These are phyloP conservation scores for Ormyrus pomaceus DNA, from an alignment of 2,888 invertebrate species.

Conservation along the genomic window DNA sequence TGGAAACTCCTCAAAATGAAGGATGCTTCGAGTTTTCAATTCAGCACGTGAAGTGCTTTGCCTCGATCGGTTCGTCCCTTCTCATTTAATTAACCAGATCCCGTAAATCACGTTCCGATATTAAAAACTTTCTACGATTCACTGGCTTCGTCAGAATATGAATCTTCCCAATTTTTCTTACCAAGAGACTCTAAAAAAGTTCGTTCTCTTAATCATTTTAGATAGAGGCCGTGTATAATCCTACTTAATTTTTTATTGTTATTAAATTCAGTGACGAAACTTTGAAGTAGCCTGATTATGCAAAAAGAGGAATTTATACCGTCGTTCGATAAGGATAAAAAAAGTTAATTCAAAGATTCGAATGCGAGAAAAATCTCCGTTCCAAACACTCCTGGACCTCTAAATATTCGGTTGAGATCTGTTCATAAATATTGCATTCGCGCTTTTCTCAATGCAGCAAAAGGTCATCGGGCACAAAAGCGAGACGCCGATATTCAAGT, in stretches of 20 bases:
- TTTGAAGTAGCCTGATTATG: too few relatives aligned
- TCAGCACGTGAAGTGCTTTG: conserved; percentile 58
- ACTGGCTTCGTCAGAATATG: conserved; percentile 30
- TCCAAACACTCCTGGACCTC: too few relatives aligned
- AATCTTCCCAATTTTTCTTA: conserved; percentile 44
- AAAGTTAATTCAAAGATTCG: too few relatives aligned
- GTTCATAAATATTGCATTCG: neutral
- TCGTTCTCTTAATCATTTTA: conserved; percentile 29
- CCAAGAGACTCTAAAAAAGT: conserved; percentile 27
- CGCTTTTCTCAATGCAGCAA: neutral
- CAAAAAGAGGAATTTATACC: too few relatives aligned
- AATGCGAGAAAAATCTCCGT: too few relatives aligned
- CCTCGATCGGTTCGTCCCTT: conserved; percentile 60
- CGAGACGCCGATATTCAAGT: neutral
- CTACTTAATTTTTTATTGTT: neutral
- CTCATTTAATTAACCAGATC: conserved; percentile 67
- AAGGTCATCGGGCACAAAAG: neutral
- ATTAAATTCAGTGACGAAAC: too few relatives aligned
- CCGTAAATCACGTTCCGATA: conserved; percentile 67
- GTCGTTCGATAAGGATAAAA: too few relatives aligned
- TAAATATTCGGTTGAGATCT: too few relatives aligned
- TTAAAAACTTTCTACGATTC: conserved; percentile 64
- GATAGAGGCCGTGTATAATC: neutral
- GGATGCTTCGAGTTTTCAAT: conserved; percentile 56
- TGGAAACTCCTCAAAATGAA: conserved; percentile 56